Evolutionary conservation across 2,888 invertebrate species (phyloP).

Genomic region (Scaptomyza caliginosa): DNA sequence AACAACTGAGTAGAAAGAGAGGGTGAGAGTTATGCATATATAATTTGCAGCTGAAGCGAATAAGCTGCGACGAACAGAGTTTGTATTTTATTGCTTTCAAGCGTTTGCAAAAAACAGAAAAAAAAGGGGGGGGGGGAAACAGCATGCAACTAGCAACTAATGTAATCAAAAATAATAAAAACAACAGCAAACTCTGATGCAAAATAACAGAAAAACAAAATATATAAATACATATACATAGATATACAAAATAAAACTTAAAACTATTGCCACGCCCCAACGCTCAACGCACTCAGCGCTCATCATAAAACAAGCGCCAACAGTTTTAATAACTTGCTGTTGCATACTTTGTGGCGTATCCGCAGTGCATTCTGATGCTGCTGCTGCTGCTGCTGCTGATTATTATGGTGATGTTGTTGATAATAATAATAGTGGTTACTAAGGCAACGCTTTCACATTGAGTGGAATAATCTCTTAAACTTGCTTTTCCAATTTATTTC

Average conservation of each 20-base stretch:
- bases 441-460: not conserved
- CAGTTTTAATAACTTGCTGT: conserved; percentile 56
- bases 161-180: conserved; percentile 21
- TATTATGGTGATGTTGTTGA: not conserved
- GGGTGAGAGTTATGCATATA: not conserved
- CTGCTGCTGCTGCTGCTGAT: conserved; percentile 1
- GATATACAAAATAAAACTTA: conserved; percentile 4
- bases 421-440: not conserved
- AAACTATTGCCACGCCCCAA: conserved; percentile 23
- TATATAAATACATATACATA: conserved; percentile 2
- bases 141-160: conserved; percentile 10
- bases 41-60: not conserved
- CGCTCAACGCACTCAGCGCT: conserved; percentile 6
- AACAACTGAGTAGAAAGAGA: not conserved
- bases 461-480: not conserved
- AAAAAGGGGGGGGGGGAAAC: too few species aligned
- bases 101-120: not conserved
- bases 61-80: not conserved
- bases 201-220: not conserved
- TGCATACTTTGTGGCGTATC: conserved; percentile 37
- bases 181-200: conserved; percentile 1
- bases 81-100: not conserved
- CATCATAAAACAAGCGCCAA: conserved; percentile 41
- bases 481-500: not conserved
- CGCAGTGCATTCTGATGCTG: conserved; percentile 6